These are phyloP conservation scores for Aporophyla lueneburgensis DNA, from an alignment of 2,888 invertebrate species.

Conservation along the genomic window DNA sequence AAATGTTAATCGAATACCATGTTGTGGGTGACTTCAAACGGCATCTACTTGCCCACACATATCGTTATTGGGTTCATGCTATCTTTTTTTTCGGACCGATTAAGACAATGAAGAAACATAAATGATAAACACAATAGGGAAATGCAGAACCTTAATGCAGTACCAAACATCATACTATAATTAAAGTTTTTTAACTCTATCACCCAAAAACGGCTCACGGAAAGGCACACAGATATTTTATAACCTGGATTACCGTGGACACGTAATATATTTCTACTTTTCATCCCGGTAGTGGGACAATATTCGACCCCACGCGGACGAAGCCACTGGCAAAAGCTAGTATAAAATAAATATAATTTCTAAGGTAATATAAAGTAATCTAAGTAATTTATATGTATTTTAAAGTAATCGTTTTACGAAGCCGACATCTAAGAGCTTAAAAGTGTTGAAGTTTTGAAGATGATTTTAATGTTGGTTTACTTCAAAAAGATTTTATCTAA, in stretches of 20 bases:
- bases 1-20: not conserved
- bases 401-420: constrained; percentile 3
- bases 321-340: no score
- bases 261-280: no score
- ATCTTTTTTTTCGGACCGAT: not conserved
- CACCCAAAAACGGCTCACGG: no score
- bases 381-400: no score
- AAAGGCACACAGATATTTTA: no score
- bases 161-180: not conserved
- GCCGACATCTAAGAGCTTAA: constrained; percentile 9
- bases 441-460: constrained; percentile 42
- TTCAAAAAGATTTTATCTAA: constrained; percentile 50
- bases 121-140: not conserved
- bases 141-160: not conserved
- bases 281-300: no score
- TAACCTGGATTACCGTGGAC: no score
- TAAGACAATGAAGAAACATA: no score
- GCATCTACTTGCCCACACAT: not conserved
- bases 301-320: no score
- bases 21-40: not conserved
- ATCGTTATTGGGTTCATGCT: not conserved
- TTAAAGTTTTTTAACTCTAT: no score
- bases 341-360: constrained; percentile 5
- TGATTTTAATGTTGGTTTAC: constrained; percentile 37
- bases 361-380: not conserved